These are phyloP conservation scores for Noctuana brunneofusca DNA, from an alignment of 2,888 invertebrate species.

Conservation along the genomic window DNA sequence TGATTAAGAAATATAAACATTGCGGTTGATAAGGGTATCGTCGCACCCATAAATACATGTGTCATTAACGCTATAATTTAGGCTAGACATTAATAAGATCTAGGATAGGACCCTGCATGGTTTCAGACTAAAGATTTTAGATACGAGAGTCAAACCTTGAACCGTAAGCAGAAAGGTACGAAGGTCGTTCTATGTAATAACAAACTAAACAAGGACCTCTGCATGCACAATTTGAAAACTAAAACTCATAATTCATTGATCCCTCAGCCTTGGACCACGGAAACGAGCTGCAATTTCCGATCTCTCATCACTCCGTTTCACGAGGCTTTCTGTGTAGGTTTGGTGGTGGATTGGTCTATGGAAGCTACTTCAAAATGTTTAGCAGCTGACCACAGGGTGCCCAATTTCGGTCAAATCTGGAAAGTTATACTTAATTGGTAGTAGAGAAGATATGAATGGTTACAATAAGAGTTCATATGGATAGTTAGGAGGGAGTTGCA, in stretches of 20 bases:
- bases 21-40: constrained; percentile 65
- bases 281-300: constrained; percentile 36
- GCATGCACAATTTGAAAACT: constrained; percentile 60
- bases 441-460: too few species aligned
- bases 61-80: constrained; percentile 74
- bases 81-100: constrained; percentile 70
- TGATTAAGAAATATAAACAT: constrained; percentile 28
- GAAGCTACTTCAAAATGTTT: constrained; percentile 5
- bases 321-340: constrained; percentile 52
- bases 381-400: constrained; percentile 5
- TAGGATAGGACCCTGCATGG: constrained; percentile 74
- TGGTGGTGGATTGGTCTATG: constrained; percentile 54
- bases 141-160: constrained; percentile 38
- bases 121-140: constrained; percentile 48
- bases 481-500: not conserved
- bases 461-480: not conserved
- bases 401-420: not conserved
- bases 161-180: constrained; percentile 37
- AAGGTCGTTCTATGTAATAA: constrained; percentile 52
- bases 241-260: constrained; percentile 34
- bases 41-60: constrained; percentile 62
- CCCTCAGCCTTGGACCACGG: constrained; percentile 28
- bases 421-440: not conserved
- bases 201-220: constrained; percentile 66
- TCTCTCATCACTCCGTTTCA: constrained; percentile 42